phyloP scores from a whole-genome alignment of 2,888 invertebrate species.

The Hypercompe scribonia region DNA sequence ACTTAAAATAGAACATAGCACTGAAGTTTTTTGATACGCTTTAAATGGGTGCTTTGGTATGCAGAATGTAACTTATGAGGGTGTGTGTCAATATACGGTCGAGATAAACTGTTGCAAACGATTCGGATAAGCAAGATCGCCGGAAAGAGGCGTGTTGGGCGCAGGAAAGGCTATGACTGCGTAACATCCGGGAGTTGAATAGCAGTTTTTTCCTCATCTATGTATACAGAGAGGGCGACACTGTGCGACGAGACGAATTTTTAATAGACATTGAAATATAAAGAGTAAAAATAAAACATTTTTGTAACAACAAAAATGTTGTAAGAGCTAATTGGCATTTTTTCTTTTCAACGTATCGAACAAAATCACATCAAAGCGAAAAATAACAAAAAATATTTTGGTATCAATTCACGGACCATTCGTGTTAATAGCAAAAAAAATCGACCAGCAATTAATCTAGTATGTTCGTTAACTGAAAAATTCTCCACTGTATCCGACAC shows the following conservation, averaged over 20 bases:
- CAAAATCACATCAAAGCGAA: conserved; percentile 25
- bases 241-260: not conserved
- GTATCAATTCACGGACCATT: conserved; percentile 39
- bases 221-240: not conserved
- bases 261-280: not conserved
- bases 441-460: conserved; percentile 59
- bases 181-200: conserved; percentile 24
- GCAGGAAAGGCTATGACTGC: conserved; percentile 26
- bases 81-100: conserved; percentile 16
- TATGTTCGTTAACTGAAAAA: conserved; percentile 73
- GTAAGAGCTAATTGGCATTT: not conserved
- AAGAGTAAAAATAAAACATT: not conserved
- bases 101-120: conserved; percentile 27
- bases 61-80: conserved; percentile 15
- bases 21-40: conserved; percentile 1
- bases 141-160: conserved; percentile 25
- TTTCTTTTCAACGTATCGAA: not conserved
- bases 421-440: conserved; percentile 40
- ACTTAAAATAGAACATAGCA: not conserved
- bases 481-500: conserved; percentile 68
- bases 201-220: conserved; percentile 17
- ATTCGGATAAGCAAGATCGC: conserved; percentile 26
- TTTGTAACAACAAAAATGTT: not conserved
- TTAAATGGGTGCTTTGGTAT: conserved; percentile 2
- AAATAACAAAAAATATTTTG: conserved; percentile 45